Percentiles rank a stretch among this genome's conserved stretches.
Conservation (phyloP, 2,888 invertebrate genomes). For the Resseliella maxima region DNA sequence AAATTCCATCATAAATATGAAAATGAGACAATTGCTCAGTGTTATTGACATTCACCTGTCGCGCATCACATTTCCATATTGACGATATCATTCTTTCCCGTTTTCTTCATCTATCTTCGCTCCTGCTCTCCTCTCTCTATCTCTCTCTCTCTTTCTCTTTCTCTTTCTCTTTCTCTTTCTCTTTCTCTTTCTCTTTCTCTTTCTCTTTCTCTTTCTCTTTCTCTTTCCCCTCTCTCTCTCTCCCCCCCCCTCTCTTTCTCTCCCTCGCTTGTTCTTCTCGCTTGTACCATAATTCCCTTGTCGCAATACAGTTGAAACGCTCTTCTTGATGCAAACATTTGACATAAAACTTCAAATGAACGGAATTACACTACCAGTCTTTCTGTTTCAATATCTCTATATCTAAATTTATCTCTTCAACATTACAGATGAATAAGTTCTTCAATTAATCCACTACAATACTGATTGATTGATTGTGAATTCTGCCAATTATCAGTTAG, state of each 20-base stretch:
- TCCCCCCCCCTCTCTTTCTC: no score
- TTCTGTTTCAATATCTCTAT: neutral
- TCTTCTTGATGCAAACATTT: neutral
- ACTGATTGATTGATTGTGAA: slow-evolving; percentile 13
- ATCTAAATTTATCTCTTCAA: neutral
- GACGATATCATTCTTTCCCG: no score
- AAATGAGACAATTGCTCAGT: neutral
- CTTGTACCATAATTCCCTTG: neutral
- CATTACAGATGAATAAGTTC: slow-evolving; percentile 1
- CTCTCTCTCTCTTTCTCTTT: no score
- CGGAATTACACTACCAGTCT: neutral
- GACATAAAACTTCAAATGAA: neutral
- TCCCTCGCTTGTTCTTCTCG: neutral
- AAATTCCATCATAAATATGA: neutral
- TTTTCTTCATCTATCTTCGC: no score
- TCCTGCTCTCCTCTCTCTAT: no score
- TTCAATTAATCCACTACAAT: neutral
- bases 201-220: no score
- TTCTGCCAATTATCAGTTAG: neutral
- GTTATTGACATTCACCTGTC: neutral
- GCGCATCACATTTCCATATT: neutral
- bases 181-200: no score
- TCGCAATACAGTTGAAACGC: neutral
- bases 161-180: no score
- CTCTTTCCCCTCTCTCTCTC: no score